phyloP scores from a whole-genome alignment of 2,888 invertebrate species.

The Congeria kusceri region DNA sequence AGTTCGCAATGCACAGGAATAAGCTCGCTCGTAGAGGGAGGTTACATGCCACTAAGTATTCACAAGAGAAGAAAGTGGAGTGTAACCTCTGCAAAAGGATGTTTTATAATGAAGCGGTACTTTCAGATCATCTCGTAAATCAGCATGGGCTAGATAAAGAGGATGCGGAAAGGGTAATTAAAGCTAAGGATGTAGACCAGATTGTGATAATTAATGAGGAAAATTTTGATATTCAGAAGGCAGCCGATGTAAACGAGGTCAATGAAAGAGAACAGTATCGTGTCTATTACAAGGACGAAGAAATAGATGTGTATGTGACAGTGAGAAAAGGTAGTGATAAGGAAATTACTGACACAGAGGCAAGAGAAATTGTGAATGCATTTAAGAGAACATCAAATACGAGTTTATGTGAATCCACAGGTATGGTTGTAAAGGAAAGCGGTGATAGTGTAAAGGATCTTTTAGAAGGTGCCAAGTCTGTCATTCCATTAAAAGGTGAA shows the following conservation, averaged over 20 bases:
- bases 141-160: slow-evolving; percentile 16
- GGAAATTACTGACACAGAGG: background rate
- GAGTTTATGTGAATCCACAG: too few species aligned
- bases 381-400: too few species aligned
- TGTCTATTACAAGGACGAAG: slow-evolving; percentile 37
- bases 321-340: slow-evolving; percentile 11
- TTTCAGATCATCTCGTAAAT: slow-evolving; percentile 20
- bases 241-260: background rate
- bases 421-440: background rate
- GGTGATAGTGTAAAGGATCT: background rate
- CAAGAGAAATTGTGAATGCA: background rate
- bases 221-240: too few species aligned
- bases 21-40: background rate
- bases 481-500: too few species aligned
- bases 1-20: slow-evolving; percentile 8
- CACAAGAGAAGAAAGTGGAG: slow-evolving; percentile 17
- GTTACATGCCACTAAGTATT: background rate
- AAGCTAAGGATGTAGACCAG: slow-evolving; percentile 19
- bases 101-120: slow-evolving; percentile 21
- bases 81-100: slow-evolving; percentile 16
- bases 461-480: background rate
- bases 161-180: slow-evolving; percentile 16
- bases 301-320: slow-evolving; percentile 40
- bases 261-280: slow-evolving; percentile 16
- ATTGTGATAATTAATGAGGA: slow-evolving; percentile 6